phyloP scores from a whole-genome alignment of 2,113 vertebrate species.

The Planiliza haematocheilus region DNA sequence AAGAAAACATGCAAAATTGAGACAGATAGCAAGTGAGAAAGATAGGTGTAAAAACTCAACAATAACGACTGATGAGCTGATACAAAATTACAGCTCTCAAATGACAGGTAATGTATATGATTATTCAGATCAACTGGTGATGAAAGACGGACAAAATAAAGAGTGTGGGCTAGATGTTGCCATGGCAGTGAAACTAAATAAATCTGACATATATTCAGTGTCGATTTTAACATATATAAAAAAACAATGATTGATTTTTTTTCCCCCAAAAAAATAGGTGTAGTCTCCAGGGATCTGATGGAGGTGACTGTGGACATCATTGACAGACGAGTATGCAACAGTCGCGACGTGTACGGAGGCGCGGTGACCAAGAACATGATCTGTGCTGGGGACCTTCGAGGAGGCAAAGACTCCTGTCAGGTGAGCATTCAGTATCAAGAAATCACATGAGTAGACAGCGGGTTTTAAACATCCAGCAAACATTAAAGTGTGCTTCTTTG shows the following conservation, averaged over 20 bases:
- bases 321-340: slow-evolving; percentile 84
- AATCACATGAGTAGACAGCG: not conserved
- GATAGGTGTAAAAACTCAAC: not conserved
- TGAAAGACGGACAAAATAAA: not conserved
- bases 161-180: not conserved
- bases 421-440: slow-evolving; percentile 69
- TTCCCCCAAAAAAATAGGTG: slow-evolving; percentile 73
- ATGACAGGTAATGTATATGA: no score
- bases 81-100: not conserved
- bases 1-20: not conserved
- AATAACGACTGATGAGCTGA: not conserved
- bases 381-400: slow-evolving; percentile 89
- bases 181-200: not conserved
- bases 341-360: slow-evolving; percentile 80
- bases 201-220: not conserved
- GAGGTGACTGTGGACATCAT: slow-evolving; percentile 90
- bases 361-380: slow-evolving; percentile 88
- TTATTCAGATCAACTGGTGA: not conserved
- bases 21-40: not conserved
- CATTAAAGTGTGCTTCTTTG: not conserved
- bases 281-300: slow-evolving; percentile 83
- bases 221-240: not conserved
- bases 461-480: not conserved
- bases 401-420: slow-evolving; percentile 93
- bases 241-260: not conserved